Base-by-base conservation (phyloP, 2,113 vertebrate species). In the Amphiprion percula region DNA sequence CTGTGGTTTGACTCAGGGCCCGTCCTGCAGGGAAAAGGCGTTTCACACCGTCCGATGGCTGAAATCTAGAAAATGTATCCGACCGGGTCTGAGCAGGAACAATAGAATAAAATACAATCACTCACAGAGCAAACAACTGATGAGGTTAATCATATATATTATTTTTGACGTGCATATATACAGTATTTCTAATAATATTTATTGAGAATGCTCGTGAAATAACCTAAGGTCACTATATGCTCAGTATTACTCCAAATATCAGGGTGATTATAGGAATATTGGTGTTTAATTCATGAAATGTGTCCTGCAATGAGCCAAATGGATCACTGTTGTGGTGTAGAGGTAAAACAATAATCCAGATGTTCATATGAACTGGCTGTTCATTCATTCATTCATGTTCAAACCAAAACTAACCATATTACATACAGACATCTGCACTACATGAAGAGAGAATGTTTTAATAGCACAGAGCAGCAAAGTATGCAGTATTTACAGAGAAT, bases 21-120 rank as follows among this genome's bases (percentile, higher is more conserved):
- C 79, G 74, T 74, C 86, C 79, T 84, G 84, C 86, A 80, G 81
- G 66, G 70, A 82, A 83, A 79, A 91, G 85, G 89, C 89, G 86
- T 91, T 85, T 70, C 86, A 72, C 66, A 11, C 50, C 46, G 58
- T 79, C 69, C 56, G 41, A 83, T 80, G 74, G 44, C 39, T 64
- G 39, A n/a, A 63, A 77, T 64, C 39, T 33, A 30, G 47, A 75
- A 73, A 82, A 77, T 37, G 10, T 14, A 5, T 79, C 37, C 47
- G 30, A 73, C 82, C 58, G 49, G 24, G 5, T 56, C 19, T 39
- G 77, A 54, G 15, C 17, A 16, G 54, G 30, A 56, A 68, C 65
- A 70, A 26, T 44, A 28, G 5, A 47, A 10, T 39, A 6, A 4
- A 41, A 65, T 10, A 17, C 1, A 66, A 71, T 49, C 46, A 21